phyloP scores from a whole-genome alignment of 1,140 invertebrate species.

The Venturia canescens region DNA sequence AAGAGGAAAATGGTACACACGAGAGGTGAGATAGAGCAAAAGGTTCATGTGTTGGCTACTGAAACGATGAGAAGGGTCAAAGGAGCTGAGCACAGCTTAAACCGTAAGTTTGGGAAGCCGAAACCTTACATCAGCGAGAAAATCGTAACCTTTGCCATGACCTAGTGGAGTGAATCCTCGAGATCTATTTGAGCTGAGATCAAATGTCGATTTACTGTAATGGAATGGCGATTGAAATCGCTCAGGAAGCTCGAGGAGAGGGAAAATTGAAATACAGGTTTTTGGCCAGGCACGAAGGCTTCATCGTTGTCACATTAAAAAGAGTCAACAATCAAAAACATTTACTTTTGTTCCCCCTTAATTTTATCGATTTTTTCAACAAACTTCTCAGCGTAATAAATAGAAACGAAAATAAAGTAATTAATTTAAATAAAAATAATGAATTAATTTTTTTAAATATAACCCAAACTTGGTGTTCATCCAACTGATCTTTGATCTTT shows the following conservation, averaged over 20 bases:
- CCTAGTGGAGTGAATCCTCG: background rate
- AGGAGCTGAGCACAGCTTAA: background rate
- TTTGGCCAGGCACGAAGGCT: too few relatives aligned
- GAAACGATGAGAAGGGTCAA: background rate
- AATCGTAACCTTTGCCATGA: slow-evolving; percentile 46
- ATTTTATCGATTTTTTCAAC: too few relatives aligned
- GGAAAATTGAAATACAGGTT: background rate
- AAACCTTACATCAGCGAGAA: slow-evolving; percentile 25
- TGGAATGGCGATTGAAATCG: too few relatives aligned
- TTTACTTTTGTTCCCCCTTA: too few relatives aligned
- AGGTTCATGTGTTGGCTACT: background rate
- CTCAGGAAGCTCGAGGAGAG: background rate
- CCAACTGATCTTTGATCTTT: too few relatives aligned
- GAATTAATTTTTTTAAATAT: too few relatives aligned
- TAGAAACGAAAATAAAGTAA: too few relatives aligned
- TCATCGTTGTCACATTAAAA: too few relatives aligned
- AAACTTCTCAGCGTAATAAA: too few relatives aligned
- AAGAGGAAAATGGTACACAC: background rate
- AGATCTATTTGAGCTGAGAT: slow-evolving; percentile 48
- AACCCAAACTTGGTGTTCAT: too few relatives aligned
- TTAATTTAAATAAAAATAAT: too few relatives aligned
- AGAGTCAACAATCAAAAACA: too few relatives aligned
- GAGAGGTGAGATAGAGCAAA: background rate
- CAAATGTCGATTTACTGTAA: slow-evolving; percentile 41
- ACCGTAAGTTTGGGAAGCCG: background rate